Conservation (phyloP, 1,140 invertebrate genomes). For the Choristoneura fumiferana region DNA sequence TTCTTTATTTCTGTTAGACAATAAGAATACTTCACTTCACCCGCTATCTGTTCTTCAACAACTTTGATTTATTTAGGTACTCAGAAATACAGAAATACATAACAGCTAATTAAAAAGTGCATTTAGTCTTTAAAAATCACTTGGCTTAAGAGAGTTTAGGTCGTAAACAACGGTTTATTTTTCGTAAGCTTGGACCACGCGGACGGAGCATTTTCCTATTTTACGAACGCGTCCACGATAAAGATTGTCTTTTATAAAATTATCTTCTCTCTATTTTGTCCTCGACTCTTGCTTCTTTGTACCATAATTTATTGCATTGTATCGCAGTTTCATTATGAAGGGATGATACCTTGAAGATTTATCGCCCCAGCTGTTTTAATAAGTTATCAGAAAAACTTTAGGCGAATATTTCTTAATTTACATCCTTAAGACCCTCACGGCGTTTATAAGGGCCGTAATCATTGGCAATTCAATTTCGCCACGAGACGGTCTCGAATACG, state of each 20-base stretch:
- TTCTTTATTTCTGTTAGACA: constrained; percentile 15
- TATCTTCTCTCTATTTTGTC: constrained; percentile 14
- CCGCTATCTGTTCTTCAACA: neutral
- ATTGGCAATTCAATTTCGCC: constrained; percentile 6
- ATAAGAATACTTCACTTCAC: constrained; percentile 10
- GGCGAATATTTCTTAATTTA: neutral
- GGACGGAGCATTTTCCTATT: neutral
- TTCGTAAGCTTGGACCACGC: neutral
- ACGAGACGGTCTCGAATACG: constrained; percentile 7
- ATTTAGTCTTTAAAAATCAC: too few relatives aligned
- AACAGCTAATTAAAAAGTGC: too few relatives aligned
- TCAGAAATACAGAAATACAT: too few relatives aligned
- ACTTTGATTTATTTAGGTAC: too few relatives aligned
- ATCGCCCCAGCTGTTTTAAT: constrained; percentile 18
- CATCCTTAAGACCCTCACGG: neutral
- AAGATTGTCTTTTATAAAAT: constrained; percentile 9
- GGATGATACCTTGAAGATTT: constrained; percentile 34
- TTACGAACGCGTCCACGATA: neutral
- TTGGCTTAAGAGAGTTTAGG: too few relatives aligned
- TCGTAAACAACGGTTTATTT: too few relatives aligned
- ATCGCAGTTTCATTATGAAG: constrained; percentile 40
- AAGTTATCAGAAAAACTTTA: constrained; percentile 4
- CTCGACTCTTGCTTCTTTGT: neutral
- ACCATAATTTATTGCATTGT: constrained; percentile 36
- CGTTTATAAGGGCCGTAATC: constrained; percentile 2